Evolutionary conservation across 2,113 vertebrate species (phyloP).

Genomic region (rabbit (Oryctolagus cuniculus)): DNA sequence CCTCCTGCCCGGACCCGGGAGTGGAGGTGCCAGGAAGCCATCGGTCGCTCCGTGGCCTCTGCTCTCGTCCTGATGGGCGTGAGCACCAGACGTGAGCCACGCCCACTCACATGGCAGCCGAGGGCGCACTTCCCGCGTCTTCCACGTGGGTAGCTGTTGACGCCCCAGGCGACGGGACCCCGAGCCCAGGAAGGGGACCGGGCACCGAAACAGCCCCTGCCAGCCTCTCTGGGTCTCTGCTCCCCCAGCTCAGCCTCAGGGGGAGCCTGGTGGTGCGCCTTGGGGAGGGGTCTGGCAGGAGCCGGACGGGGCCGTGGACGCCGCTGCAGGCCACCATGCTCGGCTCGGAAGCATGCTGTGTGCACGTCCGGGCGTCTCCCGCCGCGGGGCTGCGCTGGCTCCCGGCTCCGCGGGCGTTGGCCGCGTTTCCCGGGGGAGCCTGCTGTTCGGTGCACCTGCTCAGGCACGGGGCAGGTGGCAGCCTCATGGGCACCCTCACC

Average conservation of each 20-base stretch:
- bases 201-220: background rate
- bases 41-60: too few relatives aligned
- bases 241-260: too few relatives aligned
- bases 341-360: background rate
- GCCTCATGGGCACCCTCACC: slow-evolving; percentile 77
- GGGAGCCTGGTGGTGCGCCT: background rate
- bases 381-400: slow-evolving; percentile 25
- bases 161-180: too few relatives aligned
- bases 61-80: too few relatives aligned
- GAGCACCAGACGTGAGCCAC: background rate
- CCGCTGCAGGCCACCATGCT: background rate
- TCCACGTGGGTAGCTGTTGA: too few relatives aligned
- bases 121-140: too few relatives aligned
- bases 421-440: slow-evolving; percentile 71
- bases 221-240: background rate
- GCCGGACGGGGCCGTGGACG: too few relatives aligned
- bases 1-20: too few relatives aligned
- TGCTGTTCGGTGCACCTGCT: slow-evolving; percentile 84
- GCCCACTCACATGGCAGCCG: background rate
- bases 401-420: slow-evolving; percentile 67
- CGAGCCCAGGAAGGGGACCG: too few relatives aligned
- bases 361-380: slow-evolving; percentile 25
- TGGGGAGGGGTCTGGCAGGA: too few relatives aligned
- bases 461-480: slow-evolving; percentile 78
- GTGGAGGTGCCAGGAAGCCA: too few relatives aligned